A percentile compares a stretch with the other conserved stretches of the same genome.
These are phyloP conservation scores for Helicorthomorpha holstii DNA, from an alignment of 1,140 invertebrate species.

Conservation along the genomic window DNA sequence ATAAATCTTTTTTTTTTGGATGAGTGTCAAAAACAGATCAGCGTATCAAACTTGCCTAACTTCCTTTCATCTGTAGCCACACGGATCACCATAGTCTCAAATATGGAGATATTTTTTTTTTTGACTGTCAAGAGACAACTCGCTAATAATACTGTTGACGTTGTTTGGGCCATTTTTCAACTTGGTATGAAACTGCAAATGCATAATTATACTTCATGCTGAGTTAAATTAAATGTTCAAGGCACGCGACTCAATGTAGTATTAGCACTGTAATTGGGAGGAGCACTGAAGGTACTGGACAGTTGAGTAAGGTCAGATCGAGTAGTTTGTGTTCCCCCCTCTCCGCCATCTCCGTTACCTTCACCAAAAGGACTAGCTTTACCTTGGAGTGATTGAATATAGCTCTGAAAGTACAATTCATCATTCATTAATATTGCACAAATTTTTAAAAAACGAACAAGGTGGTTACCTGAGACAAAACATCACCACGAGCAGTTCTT, in stretches of 20 bases:
- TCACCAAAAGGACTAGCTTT: constrained; percentile 41
- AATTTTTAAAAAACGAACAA: neutral
- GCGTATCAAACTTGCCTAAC: no score
- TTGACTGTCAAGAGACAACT: no score
- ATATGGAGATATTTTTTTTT: no score
- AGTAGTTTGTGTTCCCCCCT: constrained; percentile 31
- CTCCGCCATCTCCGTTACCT: no score
- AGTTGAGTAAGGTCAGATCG: neutral
- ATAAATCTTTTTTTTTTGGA: no score
- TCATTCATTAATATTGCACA: neutral
- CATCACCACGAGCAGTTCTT: constrained; percentile 67
- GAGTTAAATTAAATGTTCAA: constrained; percentile 1
- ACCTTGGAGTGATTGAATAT: constrained; percentile 58
- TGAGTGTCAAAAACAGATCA: no score
- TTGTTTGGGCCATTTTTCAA: no score
- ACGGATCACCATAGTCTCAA: no score
- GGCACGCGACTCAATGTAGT: constrained; percentile 10
- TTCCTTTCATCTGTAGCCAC: no score
- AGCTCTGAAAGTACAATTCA: constrained; percentile 36
- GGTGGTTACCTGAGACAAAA: constrained; percentile 59
- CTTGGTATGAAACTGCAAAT: no score
- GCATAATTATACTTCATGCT: neutral
- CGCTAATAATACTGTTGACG: no score
- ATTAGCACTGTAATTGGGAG: constrained; percentile 3
- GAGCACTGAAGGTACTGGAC: neutral